These are phyloP conservation scores for Solenopsis invicta DNA, from an alignment of 1,140 invertebrate genomes.

Conservation along the genomic window DNA sequence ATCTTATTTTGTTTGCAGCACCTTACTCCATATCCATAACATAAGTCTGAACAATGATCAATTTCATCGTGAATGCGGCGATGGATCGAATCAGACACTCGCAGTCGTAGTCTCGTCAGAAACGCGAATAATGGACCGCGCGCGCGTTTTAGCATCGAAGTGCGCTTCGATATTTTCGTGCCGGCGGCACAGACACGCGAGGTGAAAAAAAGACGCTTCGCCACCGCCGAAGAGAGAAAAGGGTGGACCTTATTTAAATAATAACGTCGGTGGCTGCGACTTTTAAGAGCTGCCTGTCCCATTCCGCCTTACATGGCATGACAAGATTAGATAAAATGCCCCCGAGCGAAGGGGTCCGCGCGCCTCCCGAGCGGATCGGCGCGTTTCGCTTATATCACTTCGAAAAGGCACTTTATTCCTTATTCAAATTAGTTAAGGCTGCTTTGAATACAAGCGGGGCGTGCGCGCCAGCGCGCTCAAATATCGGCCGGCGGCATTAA, in stretches of 20 bases:
- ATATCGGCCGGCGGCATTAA: conserved; percentile 76
- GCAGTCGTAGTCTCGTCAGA: not conserved
- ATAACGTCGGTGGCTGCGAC: conserved; percentile 77
- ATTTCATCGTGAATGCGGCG: conserved; percentile 10
- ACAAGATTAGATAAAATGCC: conserved; percentile 80
- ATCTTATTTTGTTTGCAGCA: too few relatives aligned
- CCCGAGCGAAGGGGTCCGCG: conserved; percentile 53
- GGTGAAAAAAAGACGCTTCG: conserved; percentile 39
- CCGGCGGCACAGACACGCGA: conserved; percentile 21
- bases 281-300: conserved; percentile 78
- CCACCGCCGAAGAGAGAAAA: conserved; percentile 41
- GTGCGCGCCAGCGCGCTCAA: conserved; percentile 69
- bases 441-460: conserved; percentile 79
- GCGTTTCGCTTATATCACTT: conserved; percentile 76
- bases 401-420: conserved; percentile 82
- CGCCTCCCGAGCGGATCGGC: conserved; percentile 51
- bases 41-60: conserved; percentile 54
- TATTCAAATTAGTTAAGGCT: conserved; percentile 81
- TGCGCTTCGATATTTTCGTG: conserved; percentile 26
- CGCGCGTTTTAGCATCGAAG: not conserved
- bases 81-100: conserved; percentile 27
- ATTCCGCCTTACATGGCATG: conserved; percentile 78
- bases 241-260: conserved; percentile 76
- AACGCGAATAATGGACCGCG: conserved; percentile 10
- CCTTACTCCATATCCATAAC: not conserved